These are phyloP conservation scores for Poecilus cupreus DNA, from an alignment of 2,888 invertebrate genomes.

Conservation along the genomic window DNA sequence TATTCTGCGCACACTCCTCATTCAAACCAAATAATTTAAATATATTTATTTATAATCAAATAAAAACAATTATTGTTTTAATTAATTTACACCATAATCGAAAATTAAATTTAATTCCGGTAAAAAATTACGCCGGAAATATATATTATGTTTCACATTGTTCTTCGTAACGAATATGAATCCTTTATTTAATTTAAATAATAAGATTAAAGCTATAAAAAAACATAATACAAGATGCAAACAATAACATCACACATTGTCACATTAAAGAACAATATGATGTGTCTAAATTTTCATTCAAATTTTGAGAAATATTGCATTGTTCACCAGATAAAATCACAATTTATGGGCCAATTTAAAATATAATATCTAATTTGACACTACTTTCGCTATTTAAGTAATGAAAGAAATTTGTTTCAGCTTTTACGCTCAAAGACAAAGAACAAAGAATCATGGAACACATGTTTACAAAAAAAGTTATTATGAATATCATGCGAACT, in stretches of 20 bases:
- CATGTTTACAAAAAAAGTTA: slow-evolving; percentile 27
- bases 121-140: slow-evolving; percentile 14
- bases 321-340: neutral
- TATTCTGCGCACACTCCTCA: too few species aligned
- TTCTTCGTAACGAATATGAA: neutral
- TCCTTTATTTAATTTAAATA: neutral
- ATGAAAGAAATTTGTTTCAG: slow-evolving; percentile 36
- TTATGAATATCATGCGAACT: slow-evolving; percentile 30
- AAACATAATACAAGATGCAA: neutral
- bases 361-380: slow-evolving; percentile 3
- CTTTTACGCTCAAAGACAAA: slow-evolving; percentile 48
- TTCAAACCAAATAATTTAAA: too few species aligned
- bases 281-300: neutral
- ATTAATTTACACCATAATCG: too few species aligned
- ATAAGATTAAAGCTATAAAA: slow-evolving; percentile 1
- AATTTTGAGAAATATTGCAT: slow-evolving; percentile 3
- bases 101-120: too few species aligned
- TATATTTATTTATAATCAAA: too few species aligned
- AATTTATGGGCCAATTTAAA: neutral
- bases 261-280: slow-evolving; percentile 1
- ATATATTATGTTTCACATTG: neutral
- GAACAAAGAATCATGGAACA: slow-evolving; percentile 4
- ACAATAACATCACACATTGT: neutral
- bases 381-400: neutral
- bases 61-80: too few species aligned